Evolutionary conservation across 2,113 vertebrate species (phyloP), one percentile per base, ranked within the genome.

Genomic region (Lagopus muta): DNA sequence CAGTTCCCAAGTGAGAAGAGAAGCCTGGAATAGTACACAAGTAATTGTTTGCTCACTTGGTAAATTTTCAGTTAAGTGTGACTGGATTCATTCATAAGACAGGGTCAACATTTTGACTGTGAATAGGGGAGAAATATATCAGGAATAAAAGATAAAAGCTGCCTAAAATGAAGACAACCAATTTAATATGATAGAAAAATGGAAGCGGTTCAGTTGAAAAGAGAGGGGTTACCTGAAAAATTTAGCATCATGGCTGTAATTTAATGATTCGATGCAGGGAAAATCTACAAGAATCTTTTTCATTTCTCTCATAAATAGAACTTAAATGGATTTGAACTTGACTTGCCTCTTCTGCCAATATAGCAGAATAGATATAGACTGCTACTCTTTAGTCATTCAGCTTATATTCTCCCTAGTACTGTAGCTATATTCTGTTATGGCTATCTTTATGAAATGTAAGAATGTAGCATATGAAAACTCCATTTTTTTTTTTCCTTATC

Each of bases 51-150:
- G 58, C 77, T 90, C 58, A 73, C n/a, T 87, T 89, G 36, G 78
- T 92, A 82, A 88, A 76, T 87, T 92, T 92, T 94, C 77, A 82
- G 4, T 93, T 88, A 75, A 84, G 36, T 69, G 43, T 93, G 78
- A 40, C 43, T 13, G 4, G 36, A 92, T 82, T 92, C 8, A 55
- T 86, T 88, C 27, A 32, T 90, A 87, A 64, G 70, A 42, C 47
- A 92, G 22, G 34, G n/a, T 84, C 45, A 87, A 88, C 54, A 19
- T 90, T 92, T 84, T 64, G 48, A 62, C 45, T 89, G 36, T 70
- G 75, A 91, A 85, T 50, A 2, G 2, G 61, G 78, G 74, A 76
- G 43, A 90, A 84, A 48, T 87, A 17, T 52, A 32, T 69, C 24
- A 40, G 54, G 58, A 89, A 42, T 58, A 15, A 81, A 69, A 36